A percentile compares a stretch with the other conserved stretches of the same genome.
Evolutionary conservation across 2,797 vertebrate species (phyloP).

Genomic region (Delichon dasypus): DNA sequence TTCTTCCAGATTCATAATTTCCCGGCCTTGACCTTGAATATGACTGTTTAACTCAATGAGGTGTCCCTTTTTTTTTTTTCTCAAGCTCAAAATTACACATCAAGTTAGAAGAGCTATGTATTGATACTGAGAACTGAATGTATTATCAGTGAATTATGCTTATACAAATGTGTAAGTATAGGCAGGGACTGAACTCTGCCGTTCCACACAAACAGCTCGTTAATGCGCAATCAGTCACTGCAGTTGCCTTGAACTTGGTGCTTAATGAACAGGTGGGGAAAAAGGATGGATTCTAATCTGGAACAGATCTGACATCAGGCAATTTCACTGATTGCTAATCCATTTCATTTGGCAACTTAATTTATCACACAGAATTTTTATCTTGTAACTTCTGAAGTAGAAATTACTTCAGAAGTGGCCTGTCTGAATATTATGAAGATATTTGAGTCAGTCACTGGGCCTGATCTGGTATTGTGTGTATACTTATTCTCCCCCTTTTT

Average conservation of each 20-base stretch:
- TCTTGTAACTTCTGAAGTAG: conserved; percentile 67
- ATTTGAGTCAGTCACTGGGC: conserved; percentile 40
- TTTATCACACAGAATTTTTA: conserved; percentile 76
- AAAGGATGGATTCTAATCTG: conserved; percentile 76
- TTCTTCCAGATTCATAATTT: background rate
- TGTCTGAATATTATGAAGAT: conserved; percentile 59
- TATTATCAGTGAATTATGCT: conserved; percentile 63
- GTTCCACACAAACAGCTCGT: conserved; percentile 74
- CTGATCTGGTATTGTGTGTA: background rate
- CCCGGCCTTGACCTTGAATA: conserved; percentile 60
- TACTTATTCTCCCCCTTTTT: background rate
- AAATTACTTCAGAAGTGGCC: conserved; percentile 73
- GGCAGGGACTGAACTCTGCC: conserved; percentile 61
- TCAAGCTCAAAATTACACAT: conserved; percentile 62
- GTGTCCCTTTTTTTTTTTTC: conserved; percentile 20
- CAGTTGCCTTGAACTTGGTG: conserved; percentile 71
- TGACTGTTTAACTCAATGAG: conserved; percentile 63
- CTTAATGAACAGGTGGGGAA: conserved; percentile 78
- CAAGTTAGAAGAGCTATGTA: conserved; percentile 35
- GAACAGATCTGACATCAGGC: conserved; percentile 77
- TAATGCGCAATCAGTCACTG: conserved; percentile 76
- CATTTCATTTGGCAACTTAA: conserved; percentile 77
- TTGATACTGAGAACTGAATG: conserved; percentile 66
- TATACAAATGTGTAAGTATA: conserved; percentile 62
- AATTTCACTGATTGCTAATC: conserved; percentile 82